Conservation (phyloP, 1,140 invertebrate species). For the Diabrotica virgifera region DNA sequence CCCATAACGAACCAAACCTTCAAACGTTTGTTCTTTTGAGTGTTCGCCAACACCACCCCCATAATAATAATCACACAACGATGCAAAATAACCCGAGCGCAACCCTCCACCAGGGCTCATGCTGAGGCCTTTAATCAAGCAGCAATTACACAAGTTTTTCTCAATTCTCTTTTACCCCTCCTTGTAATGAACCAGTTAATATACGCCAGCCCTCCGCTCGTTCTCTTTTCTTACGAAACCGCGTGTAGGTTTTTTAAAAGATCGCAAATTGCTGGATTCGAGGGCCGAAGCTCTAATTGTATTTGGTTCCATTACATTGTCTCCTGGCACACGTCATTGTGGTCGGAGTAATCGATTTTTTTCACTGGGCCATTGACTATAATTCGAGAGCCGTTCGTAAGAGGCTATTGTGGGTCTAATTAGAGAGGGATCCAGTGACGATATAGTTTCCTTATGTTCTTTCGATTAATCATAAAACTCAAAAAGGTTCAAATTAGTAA, state of each 20-base stretch:
- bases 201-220: slow-evolving; percentile 23
- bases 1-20: slow-evolving; percentile 12
- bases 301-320: not conserved
- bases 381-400: too few species aligned
- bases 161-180: slow-evolving; percentile 18
- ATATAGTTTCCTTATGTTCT: too few species aligned
- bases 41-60: slow-evolving; percentile 20
- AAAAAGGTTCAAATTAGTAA: too few species aligned
- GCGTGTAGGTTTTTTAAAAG: slow-evolving; percentile 12
- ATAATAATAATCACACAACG: slow-evolving; percentile 30
- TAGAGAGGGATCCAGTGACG: too few species aligned
- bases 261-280: slow-evolving; percentile 13
- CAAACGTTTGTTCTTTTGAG: slow-evolving; percentile 34
- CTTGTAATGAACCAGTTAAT: slow-evolving; percentile 37
- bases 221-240: slow-evolving; percentile 12
- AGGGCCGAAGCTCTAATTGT: not conserved
- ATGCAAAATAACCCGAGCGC: slow-evolving; percentile 22
- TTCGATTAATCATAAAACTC: too few species aligned
- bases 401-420: too few species aligned
- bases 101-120: slow-evolving; percentile 22
- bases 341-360: too few species aligned
- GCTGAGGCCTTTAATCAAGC: slow-evolving; percentile 35
- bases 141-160: slow-evolving; percentile 36
- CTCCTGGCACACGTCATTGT: too few species aligned
- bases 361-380: too few species aligned